These are phyloP conservation scores for Scrobipalpa atriplicella DNA, from an alignment of 2,888 invertebrate species.

Conservation along the genomic window DNA sequence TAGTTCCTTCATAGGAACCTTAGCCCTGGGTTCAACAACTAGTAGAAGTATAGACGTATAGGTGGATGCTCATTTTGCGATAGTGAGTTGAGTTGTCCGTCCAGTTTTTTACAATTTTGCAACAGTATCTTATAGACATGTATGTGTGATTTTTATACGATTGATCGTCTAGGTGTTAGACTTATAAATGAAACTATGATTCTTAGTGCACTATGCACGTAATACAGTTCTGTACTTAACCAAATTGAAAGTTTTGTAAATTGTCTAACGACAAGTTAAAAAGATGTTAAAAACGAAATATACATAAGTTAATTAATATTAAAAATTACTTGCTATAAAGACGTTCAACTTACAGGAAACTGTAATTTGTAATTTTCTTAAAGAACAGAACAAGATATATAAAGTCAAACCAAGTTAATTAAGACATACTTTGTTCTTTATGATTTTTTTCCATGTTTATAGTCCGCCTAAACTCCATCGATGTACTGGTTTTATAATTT, in stretches of 20 bases:
- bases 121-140: constrained; percentile 55
- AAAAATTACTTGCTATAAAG: neutral
- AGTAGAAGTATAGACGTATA: constrained; percentile 41
- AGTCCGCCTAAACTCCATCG: neutral
- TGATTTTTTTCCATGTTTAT: neutral
- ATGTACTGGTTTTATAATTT: neutral
- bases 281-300: neutral
- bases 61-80: constrained; percentile 79
- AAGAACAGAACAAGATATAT: too few relatives aligned
- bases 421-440: neutral
- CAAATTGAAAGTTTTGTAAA: neutral
- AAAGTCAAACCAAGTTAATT: neutral
- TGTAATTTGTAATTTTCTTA: too few relatives aligned
- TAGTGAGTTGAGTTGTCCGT: constrained; percentile 82
- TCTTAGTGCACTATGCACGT: neutral
- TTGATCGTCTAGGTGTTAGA: constrained; percentile 24
- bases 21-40: neutral
- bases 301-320: neutral
- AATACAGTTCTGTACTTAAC: constrained; percentile 11
- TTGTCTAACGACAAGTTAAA: neutral
- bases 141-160: constrained; percentile 45
- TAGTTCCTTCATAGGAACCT: constrained; percentile 6
- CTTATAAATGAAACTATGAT: constrained; percentile 2
- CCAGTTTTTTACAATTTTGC: constrained; percentile 80
- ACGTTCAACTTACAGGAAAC: too few relatives aligned